These are phyloP conservation scores for Hoplias malabaricus DNA, from an alignment of 2,113 vertebrate species.

Conservation along the genomic window DNA sequence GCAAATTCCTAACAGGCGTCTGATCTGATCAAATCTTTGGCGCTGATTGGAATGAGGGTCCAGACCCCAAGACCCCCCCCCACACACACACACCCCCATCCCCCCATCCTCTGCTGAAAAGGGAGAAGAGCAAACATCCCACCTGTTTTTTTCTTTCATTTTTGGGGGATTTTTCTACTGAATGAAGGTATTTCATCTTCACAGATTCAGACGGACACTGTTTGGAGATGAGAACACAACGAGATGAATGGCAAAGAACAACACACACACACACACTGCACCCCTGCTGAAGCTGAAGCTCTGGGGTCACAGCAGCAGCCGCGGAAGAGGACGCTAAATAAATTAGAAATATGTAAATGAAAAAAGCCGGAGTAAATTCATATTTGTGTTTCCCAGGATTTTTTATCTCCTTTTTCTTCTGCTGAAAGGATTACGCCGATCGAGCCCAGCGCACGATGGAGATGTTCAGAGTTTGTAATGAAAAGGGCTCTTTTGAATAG, in stretches of 20 bases:
- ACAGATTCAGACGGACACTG: neutral
- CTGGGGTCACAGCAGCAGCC: constrained; percentile 6
- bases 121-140: neutral
- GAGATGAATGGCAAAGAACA: neutral
- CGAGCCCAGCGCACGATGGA: constrained; percentile 8
- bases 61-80: neutral
- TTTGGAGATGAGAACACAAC: neutral
- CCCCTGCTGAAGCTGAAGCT: neutral
- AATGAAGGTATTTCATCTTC: neutral
- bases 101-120: no score
- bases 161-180: neutral
- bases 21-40: neutral
- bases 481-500: constrained; percentile 16
- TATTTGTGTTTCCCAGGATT: constrained; percentile 4
- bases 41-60: neutral
- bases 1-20: neutral
- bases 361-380: neutral
- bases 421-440: constrained; percentile 30
- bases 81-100: no score
- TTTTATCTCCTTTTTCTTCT: constrained; percentile 8
- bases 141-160: no score
- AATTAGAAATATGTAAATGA: constrained; percentile 21
- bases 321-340: neutral
- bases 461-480: constrained; percentile 21
- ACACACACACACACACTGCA: neutral